Evolutionary conservation across 2,797 vertebrate species (phyloP).

Genomic region (Ctenopoma multispine): DNA sequence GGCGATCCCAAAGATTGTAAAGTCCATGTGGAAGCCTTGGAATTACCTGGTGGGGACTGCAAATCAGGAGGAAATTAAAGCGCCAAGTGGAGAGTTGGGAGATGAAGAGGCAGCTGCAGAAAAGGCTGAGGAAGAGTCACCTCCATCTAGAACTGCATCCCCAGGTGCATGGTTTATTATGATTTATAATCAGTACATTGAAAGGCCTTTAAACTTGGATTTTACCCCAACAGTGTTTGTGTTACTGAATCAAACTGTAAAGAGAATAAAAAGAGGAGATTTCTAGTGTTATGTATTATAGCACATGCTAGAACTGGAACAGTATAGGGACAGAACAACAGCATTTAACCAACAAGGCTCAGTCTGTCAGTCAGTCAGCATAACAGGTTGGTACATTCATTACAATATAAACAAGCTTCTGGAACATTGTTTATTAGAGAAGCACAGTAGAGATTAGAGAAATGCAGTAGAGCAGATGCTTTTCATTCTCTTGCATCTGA

Average conservation of each 20-base stretch:
- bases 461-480: conserved; percentile 1
- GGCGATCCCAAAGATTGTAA: conserved; percentile 79
- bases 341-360: neutral
- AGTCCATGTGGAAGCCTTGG: conserved; percentile 85
- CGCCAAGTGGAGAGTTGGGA: conserved; percentile 18
- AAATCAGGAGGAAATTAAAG: conserved; percentile 50
- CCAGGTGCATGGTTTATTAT: conserved; percentile 45
- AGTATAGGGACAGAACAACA: neutral
- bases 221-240: neutral
- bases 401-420: conserved; percentile 22
- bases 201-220: neutral
- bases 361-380: conserved; percentile 24
- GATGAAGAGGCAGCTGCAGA: conserved; percentile 28
- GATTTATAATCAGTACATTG: neutral
- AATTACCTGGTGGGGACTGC: conserved; percentile 76
- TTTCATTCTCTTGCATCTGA: neutral
- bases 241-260: neutral
- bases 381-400: conserved; percentile 32
- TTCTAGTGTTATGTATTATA: too few relatives aligned
- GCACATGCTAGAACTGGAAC: neutral
- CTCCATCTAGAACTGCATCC: conserved; percentile 35
- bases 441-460: conserved; percentile 1
- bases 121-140: conserved; percentile 11
- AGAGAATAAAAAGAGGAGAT: neutral
- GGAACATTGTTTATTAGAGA: conserved; percentile 32